These are phyloP conservation scores for Caenorhabditis macrosperma DNA, from an alignment of 2,888 invertebrate species.

Conservation along the genomic window DNA sequence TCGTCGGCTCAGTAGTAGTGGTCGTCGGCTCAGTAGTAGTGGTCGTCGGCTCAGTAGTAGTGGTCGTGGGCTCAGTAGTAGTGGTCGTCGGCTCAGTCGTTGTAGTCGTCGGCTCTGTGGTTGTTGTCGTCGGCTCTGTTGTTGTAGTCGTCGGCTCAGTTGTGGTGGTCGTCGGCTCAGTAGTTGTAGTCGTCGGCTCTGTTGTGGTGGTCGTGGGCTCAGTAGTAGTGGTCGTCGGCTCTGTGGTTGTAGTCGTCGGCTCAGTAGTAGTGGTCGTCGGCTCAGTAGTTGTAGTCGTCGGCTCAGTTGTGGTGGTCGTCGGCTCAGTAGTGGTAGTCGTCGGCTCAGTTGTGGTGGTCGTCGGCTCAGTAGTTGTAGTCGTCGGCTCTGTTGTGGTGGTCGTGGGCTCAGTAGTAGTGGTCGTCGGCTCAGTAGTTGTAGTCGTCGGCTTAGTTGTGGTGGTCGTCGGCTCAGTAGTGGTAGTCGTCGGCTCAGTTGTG, in stretches of 20 bases:
- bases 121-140: no score
- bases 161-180: conserved; percentile 11
- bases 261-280: conserved; percentile 15
- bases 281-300: no score
- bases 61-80: conserved; percentile 9
- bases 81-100: conserved; percentile 13
- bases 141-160: conserved; percentile 12
- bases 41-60: conserved; percentile 22
- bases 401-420: conserved; percentile 2
- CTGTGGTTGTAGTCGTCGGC: conserved; percentile 11
- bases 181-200: conserved; percentile 18
- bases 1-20: conserved; percentile 8
- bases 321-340: conserved; percentile 22
- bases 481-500: conserved; percentile 19
- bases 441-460: conserved; percentile 14
- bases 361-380: conserved; percentile 13
- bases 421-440: conserved; percentile 13
- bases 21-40: conserved; percentile 23
- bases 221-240: conserved; percentile 6
- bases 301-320: conserved; percentile 15
- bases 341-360: conserved; percentile 2
- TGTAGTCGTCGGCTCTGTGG: conserved; percentile 16
- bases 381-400: conserved; percentile 29
- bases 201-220: conserved; percentile 24
- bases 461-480: conserved; percentile 11